A percentile compares a stretch with the other conserved stretches of the same genome.
phyloP scores from a whole-genome alignment of 2,888 invertebrate genomes.

The Anticlea derivata region DNA sequence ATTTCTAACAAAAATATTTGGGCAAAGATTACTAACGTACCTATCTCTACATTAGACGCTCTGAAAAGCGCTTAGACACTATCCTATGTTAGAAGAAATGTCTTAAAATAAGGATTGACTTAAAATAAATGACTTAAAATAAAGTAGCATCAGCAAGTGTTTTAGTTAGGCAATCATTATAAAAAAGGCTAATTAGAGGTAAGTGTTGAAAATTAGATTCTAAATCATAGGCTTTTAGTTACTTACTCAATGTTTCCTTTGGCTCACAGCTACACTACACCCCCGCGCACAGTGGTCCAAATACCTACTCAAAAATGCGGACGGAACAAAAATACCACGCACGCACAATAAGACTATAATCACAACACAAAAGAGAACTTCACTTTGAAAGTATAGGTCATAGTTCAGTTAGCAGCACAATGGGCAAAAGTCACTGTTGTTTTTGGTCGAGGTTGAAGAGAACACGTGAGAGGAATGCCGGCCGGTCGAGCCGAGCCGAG shows the following conservation, averaged over 20 bases:
- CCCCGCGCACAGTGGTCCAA: slow-evolving; percentile 56
- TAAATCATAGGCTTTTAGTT: slow-evolving; percentile 1
- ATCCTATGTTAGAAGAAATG: no score
- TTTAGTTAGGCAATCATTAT: no score
- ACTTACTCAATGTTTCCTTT: slow-evolving; percentile 19
- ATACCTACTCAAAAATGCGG: slow-evolving; percentile 49
- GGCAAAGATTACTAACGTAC: no score
- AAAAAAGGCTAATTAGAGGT: no score
- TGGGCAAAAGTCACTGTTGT: slow-evolving; percentile 51
- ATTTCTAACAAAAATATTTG: background rate
- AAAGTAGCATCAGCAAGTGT: no score
- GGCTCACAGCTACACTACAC: slow-evolving; percentile 28
- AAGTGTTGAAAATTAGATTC: background rate
- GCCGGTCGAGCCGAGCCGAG: slow-evolving; percentile 63
- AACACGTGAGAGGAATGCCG: slow-evolving; percentile 69
- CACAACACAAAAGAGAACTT: slow-evolving; percentile 63
- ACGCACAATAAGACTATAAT: slow-evolving; percentile 64
- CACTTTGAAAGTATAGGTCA: slow-evolving; percentile 26
- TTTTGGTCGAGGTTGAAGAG: slow-evolving; percentile 56
- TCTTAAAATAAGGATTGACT: no score
- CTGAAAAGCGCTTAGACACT: no score
- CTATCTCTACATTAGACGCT: no score
- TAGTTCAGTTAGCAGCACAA: slow-evolving; percentile 51
- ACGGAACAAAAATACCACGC: slow-evolving; percentile 71
- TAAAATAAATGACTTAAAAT: no score